Evolutionary conservation across 2,888 invertebrate genomes (phyloP).

Genomic region (Cosmia trapezina): DNA sequence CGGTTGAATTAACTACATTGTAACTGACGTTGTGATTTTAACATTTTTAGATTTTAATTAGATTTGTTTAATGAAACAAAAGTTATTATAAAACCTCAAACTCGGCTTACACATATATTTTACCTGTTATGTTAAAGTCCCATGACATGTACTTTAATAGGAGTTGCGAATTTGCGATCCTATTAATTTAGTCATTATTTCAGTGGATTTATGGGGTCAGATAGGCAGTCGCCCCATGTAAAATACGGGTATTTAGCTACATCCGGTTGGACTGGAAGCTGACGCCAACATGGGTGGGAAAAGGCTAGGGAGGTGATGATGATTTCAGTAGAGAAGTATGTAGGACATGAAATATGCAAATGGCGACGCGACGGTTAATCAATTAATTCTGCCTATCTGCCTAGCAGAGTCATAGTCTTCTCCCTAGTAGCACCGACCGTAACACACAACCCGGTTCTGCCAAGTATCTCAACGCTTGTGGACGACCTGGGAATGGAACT

Average conservation of each 20-base stretch:
- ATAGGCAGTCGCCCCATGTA: neutral
- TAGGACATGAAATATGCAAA: neutral
- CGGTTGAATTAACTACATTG: constrained; percentile 3
- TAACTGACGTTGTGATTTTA: neutral
- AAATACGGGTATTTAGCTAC: neutral
- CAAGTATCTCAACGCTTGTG: too few species aligned
- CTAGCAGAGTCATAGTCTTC: too few species aligned
- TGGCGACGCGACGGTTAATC: too few species aligned
- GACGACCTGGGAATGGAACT: too few species aligned
- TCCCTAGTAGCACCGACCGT: too few species aligned
- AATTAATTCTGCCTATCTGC: too few species aligned
- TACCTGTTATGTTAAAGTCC: neutral
- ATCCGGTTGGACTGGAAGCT: neutral
- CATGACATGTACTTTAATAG: too few species aligned
- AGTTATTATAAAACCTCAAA: neutral
- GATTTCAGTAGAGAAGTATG: neutral
- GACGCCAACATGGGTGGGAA: neutral
- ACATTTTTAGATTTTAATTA: neutral
- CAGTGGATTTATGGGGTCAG: neutral
- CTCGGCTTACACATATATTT: neutral
- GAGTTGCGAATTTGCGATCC: neutral
- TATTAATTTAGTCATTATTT: neutral
- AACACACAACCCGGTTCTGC: too few species aligned
- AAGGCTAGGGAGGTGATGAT: neutral
- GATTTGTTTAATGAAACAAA: neutral